Base-by-base conservation (phyloP, 64 coral and sea anemone genomes). In the Astreopora myriophthalma region DNA sequence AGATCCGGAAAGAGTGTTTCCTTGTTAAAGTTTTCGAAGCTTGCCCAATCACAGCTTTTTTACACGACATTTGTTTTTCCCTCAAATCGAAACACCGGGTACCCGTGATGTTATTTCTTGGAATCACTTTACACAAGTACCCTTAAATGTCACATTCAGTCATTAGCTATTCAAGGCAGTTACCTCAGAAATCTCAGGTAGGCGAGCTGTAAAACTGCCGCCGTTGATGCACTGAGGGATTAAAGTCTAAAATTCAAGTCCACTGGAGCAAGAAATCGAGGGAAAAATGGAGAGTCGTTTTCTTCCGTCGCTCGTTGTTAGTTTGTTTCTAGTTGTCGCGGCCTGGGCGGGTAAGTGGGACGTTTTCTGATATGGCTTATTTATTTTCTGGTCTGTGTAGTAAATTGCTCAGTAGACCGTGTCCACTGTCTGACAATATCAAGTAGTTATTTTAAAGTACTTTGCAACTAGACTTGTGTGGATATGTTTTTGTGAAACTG, bases 81-180 rank as follows among this genome's bases (percentile, higher is more conserved):
- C 20, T 60, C 20, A 73, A 5, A 14, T 38, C 27, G 10, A 63
- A 34, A 65, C 31, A 65, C 48, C 79, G 10, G 77, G 52, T 83
- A 83, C 79, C 79, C 8, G 79, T 83, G 31, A 83, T 39, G 39
- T 34, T 34, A 64, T 83, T 83, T 30, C 61, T 83, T 64, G 37
- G 33, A 83, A 65, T 83, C 79, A 83, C 33, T 83, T 83, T 25
- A 65, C 79, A 83, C 52, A 83, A 83, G 20, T 64, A 38, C 6
- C 57, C 27, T 34, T 37, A 20, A 29, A 55, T 83, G 55, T 64
- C 57, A 38, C 57, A 39, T 83, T 31, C 31, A 37, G 16, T 83
- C 79, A 83, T 83, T 58, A 65, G 20, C 22, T 83, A 83, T 83
- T 83, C 79, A 83, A 83, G 23, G 52, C 9, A 36, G 79, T 83